phyloP scores from a whole-genome alignment of 2,113 vertebrate genomes.

The Halichoeres trimaculatus region DNA sequence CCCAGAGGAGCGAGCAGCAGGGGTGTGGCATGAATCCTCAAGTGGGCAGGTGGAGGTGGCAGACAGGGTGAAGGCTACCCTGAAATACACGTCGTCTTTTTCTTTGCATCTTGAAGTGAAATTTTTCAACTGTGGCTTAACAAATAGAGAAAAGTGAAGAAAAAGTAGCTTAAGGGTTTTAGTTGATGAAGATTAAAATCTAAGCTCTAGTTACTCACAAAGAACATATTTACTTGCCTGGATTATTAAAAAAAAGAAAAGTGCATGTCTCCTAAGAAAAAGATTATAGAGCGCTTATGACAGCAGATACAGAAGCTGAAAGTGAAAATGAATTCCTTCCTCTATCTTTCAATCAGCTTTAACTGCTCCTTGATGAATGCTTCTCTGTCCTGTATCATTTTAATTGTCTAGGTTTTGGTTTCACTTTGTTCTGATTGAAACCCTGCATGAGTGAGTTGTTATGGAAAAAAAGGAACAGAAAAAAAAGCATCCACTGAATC shows the following conservation, averaged over 20 bases:
- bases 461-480: conserved; percentile 36
- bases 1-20: conserved; percentile 83
- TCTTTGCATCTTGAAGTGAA: conserved; percentile 55
- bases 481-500: conserved; percentile 44
- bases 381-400: conserved; percentile 48
- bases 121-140: background rate
- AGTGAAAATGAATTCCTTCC: conserved; percentile 28
- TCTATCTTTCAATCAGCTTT: conserved; percentile 28
- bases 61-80: conserved; percentile 49
- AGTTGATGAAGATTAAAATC: too few species aligned
- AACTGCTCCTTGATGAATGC: conserved; percentile 47
- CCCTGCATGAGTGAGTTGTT: conserved; percentile 78
- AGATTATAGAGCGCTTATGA: background rate
- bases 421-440: conserved; percentile 43
- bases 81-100: conserved; percentile 26
- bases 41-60: conserved; percentile 71
- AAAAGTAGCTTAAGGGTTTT: background rate
- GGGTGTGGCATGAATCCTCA: conserved; percentile 87
- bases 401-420: conserved; percentile 43
- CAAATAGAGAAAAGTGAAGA: background rate
- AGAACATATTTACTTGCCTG: background rate
- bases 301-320: background rate
- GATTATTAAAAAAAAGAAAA: conserved; percentile 19
- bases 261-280: conserved; percentile 39
- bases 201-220: background rate